Evolutionary conservation across 2,113 vertebrate species (phyloP).

Genomic region (Gallinago jamesoni): DNA sequence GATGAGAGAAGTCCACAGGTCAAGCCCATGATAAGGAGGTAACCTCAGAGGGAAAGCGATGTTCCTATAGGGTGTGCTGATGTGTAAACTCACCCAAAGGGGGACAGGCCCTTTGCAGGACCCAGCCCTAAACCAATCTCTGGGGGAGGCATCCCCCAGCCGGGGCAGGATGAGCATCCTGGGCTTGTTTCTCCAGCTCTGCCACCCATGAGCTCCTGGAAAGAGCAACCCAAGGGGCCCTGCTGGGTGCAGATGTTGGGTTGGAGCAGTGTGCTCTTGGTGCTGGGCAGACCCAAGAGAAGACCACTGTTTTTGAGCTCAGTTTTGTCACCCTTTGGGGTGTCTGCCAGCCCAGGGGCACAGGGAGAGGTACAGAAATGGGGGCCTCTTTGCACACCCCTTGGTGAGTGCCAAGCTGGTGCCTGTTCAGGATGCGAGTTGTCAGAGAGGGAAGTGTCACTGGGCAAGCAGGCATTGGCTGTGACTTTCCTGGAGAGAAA

Average conservation of each 20-base stretch:
- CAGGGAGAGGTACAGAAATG: neutral
- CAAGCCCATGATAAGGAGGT: neutral
- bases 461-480: neutral
- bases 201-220: neutral
- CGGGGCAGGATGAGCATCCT: neutral
- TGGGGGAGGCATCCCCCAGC: fast-evolving
- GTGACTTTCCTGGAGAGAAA: constrained; percentile 19
- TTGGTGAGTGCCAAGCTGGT: neutral
- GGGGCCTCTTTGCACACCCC: neutral
- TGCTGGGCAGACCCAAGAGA: neutral
- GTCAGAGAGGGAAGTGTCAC: neutral
- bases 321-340: neutral
- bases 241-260: neutral
- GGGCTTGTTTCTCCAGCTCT: neutral
- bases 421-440: neutral
- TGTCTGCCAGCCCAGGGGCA: neutral
- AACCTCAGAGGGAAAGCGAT: neutral
- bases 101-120: neutral
- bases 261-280: neutral
- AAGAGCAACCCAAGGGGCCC: neutral
- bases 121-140: neutral
- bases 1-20: neutral
- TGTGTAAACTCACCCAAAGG: fast-evolving
- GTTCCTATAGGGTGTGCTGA: neutral
- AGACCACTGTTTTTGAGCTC: neutral